Evolutionary conservation across 2,113 vertebrate species (phyloP).

Genomic region (Hippopotamus amphibius): DNA sequence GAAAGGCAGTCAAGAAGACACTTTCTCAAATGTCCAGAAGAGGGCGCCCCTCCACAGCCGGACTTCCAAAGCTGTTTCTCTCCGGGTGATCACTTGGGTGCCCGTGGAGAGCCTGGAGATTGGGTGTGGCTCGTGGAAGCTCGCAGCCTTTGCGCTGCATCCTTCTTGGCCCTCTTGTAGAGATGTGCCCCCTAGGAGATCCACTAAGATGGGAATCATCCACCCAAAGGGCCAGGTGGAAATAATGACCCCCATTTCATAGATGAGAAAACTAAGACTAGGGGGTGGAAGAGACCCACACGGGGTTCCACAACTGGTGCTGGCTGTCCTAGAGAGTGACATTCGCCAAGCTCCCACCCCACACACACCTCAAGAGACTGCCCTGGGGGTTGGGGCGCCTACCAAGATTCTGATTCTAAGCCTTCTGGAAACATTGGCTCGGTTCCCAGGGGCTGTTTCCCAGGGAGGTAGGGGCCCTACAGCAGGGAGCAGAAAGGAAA

Average conservation of each 20-base stretch:
- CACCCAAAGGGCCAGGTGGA: background rate
- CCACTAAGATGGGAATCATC: background rate
- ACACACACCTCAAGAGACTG: background rate
- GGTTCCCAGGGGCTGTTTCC: background rate
- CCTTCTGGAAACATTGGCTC: background rate
- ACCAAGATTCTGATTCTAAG: background rate
- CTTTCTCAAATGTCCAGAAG: slow-evolving; percentile 60
- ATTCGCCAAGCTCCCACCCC: too few relatives aligned
- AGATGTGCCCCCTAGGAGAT: too few relatives aligned
- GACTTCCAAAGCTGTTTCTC: background rate
- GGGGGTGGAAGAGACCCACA: background rate
- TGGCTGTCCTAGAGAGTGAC: background rate
- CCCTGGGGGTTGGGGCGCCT: background rate
- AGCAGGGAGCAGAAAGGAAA: background rate
- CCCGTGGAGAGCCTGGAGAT: background rate
- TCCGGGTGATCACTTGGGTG: background rate
- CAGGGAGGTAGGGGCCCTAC: background rate
- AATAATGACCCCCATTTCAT: background rate
- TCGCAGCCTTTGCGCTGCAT: background rate
- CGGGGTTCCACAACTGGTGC: background rate
- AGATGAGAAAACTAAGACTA: background rate
- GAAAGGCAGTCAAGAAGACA: background rate
- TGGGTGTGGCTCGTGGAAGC: background rate
- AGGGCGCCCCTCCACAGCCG: slow-evolving; percentile 11
- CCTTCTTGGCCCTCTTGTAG: background rate